Evolutionary conservation across 1,140 invertebrate species (phyloP).

Genomic region (Melipona quadrifasciata): DNA sequence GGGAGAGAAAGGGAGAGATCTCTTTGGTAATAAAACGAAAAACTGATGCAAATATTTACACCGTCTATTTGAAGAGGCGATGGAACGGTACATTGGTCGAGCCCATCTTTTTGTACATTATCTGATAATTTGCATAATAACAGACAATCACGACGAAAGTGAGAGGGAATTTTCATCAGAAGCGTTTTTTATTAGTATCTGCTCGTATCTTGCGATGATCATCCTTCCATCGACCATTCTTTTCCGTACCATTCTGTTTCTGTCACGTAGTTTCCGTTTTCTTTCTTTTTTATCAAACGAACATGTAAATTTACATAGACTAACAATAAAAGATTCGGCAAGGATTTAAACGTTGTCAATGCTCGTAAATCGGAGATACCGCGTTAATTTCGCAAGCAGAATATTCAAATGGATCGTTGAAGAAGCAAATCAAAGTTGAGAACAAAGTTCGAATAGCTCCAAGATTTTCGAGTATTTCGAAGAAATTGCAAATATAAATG

Average conservation of each 20-base stretch:
- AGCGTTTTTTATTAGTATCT: not conserved
- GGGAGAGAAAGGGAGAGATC: not conserved
- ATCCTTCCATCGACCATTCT: not conserved
- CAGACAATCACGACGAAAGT: not conserved
- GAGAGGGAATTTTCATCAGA: no score
- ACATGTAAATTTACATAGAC: not conserved
- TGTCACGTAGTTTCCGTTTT: not conserved
- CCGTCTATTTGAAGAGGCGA: conserved; percentile 55
- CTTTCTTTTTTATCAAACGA: not conserved
- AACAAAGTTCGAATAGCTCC: not conserved
- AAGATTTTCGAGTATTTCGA: not conserved
- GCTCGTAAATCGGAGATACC: not conserved
- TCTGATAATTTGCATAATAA: conserved; percentile 34
- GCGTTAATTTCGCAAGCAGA: not conserved
- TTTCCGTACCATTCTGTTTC: not conserved
- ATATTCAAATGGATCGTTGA: not conserved
- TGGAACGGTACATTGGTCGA: conserved; percentile 10
- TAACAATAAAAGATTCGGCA: not conserved
- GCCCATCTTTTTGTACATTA: not conserved
- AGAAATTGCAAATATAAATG: not conserved
- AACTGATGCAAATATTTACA: conserved; percentile 62
- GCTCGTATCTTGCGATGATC: not conserved
- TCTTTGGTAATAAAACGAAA: conserved; percentile 41
- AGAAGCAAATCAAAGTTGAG: not conserved
- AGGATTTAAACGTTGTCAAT: not conserved